Conservation (phyloP, 1,140 invertebrate species). For the Zaprionus davidi region DNA sequence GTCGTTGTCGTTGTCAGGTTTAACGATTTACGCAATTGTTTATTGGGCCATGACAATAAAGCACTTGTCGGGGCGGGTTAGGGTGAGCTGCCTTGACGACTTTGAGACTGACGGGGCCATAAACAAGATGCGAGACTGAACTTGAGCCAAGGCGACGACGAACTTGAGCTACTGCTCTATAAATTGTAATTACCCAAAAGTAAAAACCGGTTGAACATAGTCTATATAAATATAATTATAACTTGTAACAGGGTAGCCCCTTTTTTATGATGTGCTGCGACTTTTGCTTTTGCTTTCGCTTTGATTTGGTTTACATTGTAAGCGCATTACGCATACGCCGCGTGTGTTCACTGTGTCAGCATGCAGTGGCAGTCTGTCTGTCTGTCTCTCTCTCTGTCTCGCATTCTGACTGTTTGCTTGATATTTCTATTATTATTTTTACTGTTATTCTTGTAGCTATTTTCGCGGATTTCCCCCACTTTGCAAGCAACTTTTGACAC, state of each 20-base stretch:
- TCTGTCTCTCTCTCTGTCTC: conserved; percentile 13
- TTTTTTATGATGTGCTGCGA: background rate
- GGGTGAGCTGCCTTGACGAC: conserved; percentile 27
- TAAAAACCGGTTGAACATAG: background rate
- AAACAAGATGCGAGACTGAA: background rate
- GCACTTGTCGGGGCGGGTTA: conserved; percentile 13
- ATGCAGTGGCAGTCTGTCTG: conserved; percentile 11
- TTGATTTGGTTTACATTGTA: conserved; percentile 33
- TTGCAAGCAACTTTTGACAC: conserved; percentile 27
- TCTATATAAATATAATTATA: background rate
- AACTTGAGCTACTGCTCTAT: conserved; percentile 34
- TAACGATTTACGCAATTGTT: conserved; percentile 46
- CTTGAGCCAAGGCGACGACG: background rate
- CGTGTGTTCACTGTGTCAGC: conserved; percentile 34
- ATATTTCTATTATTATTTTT: conserved; percentile 55
- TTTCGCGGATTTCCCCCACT: conserved; percentile 69
- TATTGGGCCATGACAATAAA: conserved; percentile 49
- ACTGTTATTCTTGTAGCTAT: conserved; percentile 47
- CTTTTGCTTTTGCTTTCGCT: conserved; percentile 19
- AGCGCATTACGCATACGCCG: conserved; percentile 52
- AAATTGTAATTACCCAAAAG: conserved; percentile 16
- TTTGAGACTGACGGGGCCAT: background rate
- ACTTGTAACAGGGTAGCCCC: background rate
- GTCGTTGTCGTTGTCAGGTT: conserved; percentile 26
- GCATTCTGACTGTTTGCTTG: conserved; percentile 24